Percentiles rank a stretch among this genome's conserved stretches.
Evolutionary conservation across 1,140 invertebrate genomes (phyloP).

Genomic region (Dreissena rostriformis): DNA sequence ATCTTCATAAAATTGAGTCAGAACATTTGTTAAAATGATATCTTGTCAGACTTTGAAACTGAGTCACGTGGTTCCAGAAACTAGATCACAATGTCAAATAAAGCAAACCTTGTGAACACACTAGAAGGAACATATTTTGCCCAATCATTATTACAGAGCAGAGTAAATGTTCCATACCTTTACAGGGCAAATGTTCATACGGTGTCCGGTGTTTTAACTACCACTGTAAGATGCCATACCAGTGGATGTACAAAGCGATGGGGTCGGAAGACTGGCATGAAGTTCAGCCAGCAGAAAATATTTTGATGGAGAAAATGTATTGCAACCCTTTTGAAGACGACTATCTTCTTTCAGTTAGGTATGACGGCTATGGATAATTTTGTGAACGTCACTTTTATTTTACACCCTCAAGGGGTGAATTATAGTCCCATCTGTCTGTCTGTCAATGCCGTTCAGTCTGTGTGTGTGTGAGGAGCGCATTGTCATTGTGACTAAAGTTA

Average conservation of each 20-base stretch:
- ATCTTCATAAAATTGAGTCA: no score
- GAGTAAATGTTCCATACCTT: no score
- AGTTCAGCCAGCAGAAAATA: background rate
- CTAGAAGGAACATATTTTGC: no score
- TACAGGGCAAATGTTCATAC: conserved; percentile 12
- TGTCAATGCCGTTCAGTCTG: background rate
- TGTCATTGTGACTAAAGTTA: no score
- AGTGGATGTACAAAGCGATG: conserved; percentile 25
- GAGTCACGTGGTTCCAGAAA: no score
- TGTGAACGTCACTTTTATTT: background rate
- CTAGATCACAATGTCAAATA: no score
- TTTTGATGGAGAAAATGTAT: conserved; percentile 18
- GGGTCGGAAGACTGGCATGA: background rate
- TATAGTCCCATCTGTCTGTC: no score
- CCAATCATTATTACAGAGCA: no score
- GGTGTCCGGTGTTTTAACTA: conserved; percentile 18
- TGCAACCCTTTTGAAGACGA: conserved; percentile 10
- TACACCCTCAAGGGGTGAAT: background rate
- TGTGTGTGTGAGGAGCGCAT: no score
- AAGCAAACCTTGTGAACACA: no score
- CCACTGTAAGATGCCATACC: conserved; percentile 32
- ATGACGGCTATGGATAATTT: background rate
- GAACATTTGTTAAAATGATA: no score
- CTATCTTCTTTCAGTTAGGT: conserved; percentile 3
- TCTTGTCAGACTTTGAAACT: no score